These are phyloP conservation scores for Brachypodius melanocephalos DNA, from an alignment of 2,113 vertebrate genomes.

Conservation along the genomic window DNA sequence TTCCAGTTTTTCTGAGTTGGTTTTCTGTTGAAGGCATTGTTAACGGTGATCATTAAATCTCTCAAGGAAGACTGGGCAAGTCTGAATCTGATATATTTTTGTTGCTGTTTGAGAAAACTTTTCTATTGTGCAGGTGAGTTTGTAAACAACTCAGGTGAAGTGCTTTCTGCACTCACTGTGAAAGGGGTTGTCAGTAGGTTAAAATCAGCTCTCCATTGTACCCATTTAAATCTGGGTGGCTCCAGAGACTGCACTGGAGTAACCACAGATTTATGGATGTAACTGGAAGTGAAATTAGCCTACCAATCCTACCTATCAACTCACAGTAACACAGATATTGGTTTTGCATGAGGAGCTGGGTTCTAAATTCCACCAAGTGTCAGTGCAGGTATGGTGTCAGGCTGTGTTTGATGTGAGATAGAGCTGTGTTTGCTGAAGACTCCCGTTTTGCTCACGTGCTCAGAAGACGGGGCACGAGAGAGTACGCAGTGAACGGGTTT, in stretches of 20 bases:
- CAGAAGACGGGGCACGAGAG: background rate
- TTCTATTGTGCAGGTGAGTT: background rate
- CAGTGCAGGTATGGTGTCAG: background rate
- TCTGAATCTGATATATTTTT: background rate
- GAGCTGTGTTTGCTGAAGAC: background rate
- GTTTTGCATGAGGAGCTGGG: background rate
- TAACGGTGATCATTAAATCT: background rate
- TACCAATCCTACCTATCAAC: background rate
- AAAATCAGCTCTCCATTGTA: background rate
- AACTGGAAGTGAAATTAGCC: background rate
- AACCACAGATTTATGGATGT: background rate
- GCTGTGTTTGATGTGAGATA: background rate
- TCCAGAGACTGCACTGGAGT: background rate
- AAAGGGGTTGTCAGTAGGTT: background rate
- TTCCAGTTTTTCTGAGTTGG: background rate
- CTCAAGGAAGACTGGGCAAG: background rate
- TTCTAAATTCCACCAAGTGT: background rate
- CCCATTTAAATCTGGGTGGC: background rate
- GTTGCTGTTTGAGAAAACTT: background rate
- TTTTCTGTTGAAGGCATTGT: conserved; percentile 17
- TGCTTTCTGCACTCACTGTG: background rate
- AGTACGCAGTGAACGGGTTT: background rate
- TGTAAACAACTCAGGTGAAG: background rate
- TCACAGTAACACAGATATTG: background rate
- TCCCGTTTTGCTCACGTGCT: background rate